These are phyloP conservation scores for Anarhynchus alexandrinus DNA, from an alignment of 2,113 vertebrate genomes.

Conservation along the genomic window DNA sequence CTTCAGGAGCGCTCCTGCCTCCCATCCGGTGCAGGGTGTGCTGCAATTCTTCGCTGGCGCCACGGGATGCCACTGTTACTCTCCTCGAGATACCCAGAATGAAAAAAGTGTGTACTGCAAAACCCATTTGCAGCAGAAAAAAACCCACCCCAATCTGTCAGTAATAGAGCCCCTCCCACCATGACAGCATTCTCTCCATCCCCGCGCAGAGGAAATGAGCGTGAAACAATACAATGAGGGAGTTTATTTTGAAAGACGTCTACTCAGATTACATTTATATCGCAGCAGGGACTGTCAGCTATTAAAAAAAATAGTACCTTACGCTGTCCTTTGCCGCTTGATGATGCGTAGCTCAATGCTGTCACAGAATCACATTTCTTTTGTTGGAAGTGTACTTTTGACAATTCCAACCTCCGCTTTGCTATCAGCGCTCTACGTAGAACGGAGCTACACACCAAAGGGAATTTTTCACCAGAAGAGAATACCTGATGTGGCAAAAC, in stretches of 20 bases:
- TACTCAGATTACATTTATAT: rapidly evolving
- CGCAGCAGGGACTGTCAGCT: not conserved
- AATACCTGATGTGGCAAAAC: not conserved
- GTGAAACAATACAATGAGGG: not conserved
- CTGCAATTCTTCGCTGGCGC: not conserved
- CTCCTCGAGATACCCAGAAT: not conserved
- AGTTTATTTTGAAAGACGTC: not conserved
- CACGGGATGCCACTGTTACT: constrained; percentile 30
- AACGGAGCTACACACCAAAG: not conserved
- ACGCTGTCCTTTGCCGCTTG: not conserved
- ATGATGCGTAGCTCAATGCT: rapidly evolving
- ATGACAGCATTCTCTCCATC: not conserved
- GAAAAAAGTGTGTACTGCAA: not conserved
- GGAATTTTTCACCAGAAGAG: not conserved
- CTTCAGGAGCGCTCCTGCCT: not conserved
- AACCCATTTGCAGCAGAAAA: not conserved
- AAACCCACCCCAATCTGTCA: not conserved
- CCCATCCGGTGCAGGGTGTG: rapidly evolving
- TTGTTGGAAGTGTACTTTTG: rapidly evolving
- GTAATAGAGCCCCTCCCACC: not conserved
- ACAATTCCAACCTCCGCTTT: not conserved
- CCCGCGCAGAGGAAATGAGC: not conserved
- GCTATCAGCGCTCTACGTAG: rapidly evolving
- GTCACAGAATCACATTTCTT: rapidly evolving
- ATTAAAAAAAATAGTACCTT: not conserved